Evolutionary conservation across 1,140 invertebrate species (phyloP), one percentile per base, ranked within the genome.

Genomic region (Scaptomyza graminum): DNA sequence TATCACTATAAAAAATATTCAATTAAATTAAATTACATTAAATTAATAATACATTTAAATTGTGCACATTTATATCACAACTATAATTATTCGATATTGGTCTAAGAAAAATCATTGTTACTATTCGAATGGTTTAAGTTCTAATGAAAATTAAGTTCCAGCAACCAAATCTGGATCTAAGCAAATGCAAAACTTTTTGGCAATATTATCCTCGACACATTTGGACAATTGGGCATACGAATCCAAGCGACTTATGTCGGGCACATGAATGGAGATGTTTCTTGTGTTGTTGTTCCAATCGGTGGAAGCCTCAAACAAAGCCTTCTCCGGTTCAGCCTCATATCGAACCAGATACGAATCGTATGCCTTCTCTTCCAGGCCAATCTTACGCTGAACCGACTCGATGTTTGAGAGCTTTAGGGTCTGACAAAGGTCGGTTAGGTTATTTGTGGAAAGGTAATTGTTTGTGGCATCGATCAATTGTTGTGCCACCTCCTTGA

Each of bases 231-330:
- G 87, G 9, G 81, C 90, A 76, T 95, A 95, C 0, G 89, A 78
- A 69, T 95, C 94, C 37, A 95, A 89, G 12, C 95, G 92, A 78
- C 94, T 95, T 3, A 96, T 93, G 34, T 90, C 88, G 3, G 92
- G 92, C 50, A 83, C 77, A 18, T 67, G 52, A 12, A 81, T 66
- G 4, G 66, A 52, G 2, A 91, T 80, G 9, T 7, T 52, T 13
- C 78, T 39, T n/a, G 47, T 79, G 2, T 11, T 52, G 8, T 28
- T 16, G 57, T 92, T 72, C 66, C 93, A 92, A 1, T 75, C 41
- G 2, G 93, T 91, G 1, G 94, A 95, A 1, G 93, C 92, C 84
- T 95, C 94, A 72, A 94, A 95, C 28, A 93, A 0, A 52, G 77
- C 1, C 92, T 92, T 62, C 92, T 92, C 39, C 66, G 90, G 65